Conservation (phyloP, 1,140 invertebrate genomes). For the Calephelis virginiensis region DNA sequence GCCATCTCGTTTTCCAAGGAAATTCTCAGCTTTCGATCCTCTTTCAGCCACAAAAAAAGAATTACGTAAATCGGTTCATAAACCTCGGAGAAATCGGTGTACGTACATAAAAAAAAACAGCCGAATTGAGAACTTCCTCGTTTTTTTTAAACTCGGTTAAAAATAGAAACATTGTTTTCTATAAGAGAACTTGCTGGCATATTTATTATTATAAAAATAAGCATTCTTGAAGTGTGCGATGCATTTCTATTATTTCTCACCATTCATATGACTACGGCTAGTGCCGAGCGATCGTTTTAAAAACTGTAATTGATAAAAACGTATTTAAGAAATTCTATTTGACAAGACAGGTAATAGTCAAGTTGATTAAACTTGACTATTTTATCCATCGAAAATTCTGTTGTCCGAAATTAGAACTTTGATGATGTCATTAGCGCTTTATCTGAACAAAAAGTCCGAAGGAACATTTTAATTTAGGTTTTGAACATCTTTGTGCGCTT, state of each 20-base stretch:
- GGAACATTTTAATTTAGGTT: conserved; percentile 18
- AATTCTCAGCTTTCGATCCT: conserved; percentile 28
- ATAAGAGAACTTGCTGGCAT: conserved; percentile 28
- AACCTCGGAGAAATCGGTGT: too few species aligned
- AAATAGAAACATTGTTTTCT: conserved; percentile 22
- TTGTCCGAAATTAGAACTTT: too few species aligned
- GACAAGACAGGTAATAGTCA: conserved; percentile 32
- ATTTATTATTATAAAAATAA: conserved; percentile 32
- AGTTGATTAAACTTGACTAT: conserved; percentile 29
- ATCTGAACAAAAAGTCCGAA: conserved; percentile 29
- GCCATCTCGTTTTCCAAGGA: too few species aligned
- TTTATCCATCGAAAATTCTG: conserved; percentile 32
- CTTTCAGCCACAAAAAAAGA: conserved; percentile 29
- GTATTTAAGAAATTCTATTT: conserved; percentile 30
- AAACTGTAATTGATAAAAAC: conserved; percentile 36
- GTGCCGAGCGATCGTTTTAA: conserved; percentile 32
- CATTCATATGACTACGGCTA: too few species aligned
- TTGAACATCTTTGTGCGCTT: conserved; percentile 22
- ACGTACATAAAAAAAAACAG: too few species aligned
- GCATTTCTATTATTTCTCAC: too few species aligned
- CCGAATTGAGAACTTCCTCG: too few species aligned
- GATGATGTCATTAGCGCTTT: conserved; percentile 34
- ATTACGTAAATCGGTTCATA: too few species aligned
- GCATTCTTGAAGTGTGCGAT: conserved; percentile 35
- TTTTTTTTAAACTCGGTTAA: too few species aligned